Evolutionary conservation across 2,797 vertebrate species (phyloP), one percentile per base, ranked within the genome.

Genomic region (Gambelia wislizenii): DNA sequence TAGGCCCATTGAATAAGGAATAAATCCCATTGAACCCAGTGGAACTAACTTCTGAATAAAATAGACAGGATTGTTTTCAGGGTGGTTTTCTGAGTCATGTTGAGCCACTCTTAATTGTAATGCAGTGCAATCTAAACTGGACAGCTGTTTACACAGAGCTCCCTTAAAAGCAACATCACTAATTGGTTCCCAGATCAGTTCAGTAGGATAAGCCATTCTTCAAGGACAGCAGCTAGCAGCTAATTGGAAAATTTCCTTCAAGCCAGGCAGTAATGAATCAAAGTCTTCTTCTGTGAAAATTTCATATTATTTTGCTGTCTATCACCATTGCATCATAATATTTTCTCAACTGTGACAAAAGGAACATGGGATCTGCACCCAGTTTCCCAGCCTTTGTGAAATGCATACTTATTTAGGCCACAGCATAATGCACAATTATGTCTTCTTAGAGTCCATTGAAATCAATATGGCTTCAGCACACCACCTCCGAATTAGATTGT

Each of bases 371-470:
- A 12, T 56, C 36, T 25, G 27, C 16, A 70, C 33, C 61, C 30
- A 27, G 64, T 84, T 84, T 89, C 79, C 74, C 69, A 69, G 33
- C 59, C 52, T 77, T 67, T 18, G 36, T 79, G 61, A 84, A 84
- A 89, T 84, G 14, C 16, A 64, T 33, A 85, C 69, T n/a, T 6
- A 42, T 59, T 59, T 49, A 25, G 10, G 14, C 12, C 39, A 74
- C 82, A 72, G 9, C n/a, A 44, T 30, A 85, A 77, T 54, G 47
- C 72, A 67, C 56, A 33, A 16, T 88, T 22, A 69, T 84, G 59
- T 81, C 44, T 84, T 77, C 59, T 77, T 78, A 84, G 67, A 78
- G 54, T 49, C 75, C 30, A 79, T 59, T 75, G 77, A 80, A 89
- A 61, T 30, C 80, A 88, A 83, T 76, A 88, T 27, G 4, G 12